phyloP scores from a whole-genome alignment of 2,797 vertebrate species.

The Trematomus bernacchii region DNA sequence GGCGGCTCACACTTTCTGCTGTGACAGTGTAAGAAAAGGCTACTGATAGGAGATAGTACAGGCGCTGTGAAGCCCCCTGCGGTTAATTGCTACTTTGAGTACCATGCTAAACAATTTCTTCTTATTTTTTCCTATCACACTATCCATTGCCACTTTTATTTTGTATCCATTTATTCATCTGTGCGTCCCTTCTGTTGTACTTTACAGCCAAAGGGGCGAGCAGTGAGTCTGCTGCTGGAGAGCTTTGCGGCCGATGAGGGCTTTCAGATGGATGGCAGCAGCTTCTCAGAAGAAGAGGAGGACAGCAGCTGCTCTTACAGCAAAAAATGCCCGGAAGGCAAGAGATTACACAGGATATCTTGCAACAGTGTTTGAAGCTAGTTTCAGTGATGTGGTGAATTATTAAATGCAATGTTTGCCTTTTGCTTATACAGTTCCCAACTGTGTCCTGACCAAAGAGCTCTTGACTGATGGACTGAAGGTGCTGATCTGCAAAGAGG shows the following conservation, averaged over 20 bases:
- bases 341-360: slow-evolving; percentile 26
- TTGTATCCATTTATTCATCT: slow-evolving; percentile 35
- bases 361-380: not conserved
- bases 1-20: slow-evolving; percentile 68
- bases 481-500: slow-evolving; percentile 96
- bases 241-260: slow-evolving; percentile 97
- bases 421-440: slow-evolving; percentile 85
- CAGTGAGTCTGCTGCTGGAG: slow-evolving; percentile 96
- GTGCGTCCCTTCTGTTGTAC: slow-evolving; percentile 38
- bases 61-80: slow-evolving; percentile 43
- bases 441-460: slow-evolving; percentile 95
- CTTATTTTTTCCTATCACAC: slow-evolving; percentile 40
- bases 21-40: slow-evolving; percentile 51
- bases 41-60: slow-evolving; percentile 38
- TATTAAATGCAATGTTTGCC: not conserved
- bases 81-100: slow-evolving; percentile 45
- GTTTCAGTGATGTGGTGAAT: not conserved
- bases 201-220: slow-evolving; percentile 89
- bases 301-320: slow-evolving; percentile 81
- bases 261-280: slow-evolving; percentile 96
- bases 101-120: slow-evolving; percentile 42
- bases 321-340: slow-evolving; percentile 87
- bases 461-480: slow-evolving; percentile 93
- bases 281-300: slow-evolving; percentile 97
- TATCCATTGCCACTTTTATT: slow-evolving; percentile 29